These are phyloP conservation scores for Eristalis arbustorum DNA, from an alignment of 2,888 invertebrate genomes.

Conservation along the genomic window DNA sequence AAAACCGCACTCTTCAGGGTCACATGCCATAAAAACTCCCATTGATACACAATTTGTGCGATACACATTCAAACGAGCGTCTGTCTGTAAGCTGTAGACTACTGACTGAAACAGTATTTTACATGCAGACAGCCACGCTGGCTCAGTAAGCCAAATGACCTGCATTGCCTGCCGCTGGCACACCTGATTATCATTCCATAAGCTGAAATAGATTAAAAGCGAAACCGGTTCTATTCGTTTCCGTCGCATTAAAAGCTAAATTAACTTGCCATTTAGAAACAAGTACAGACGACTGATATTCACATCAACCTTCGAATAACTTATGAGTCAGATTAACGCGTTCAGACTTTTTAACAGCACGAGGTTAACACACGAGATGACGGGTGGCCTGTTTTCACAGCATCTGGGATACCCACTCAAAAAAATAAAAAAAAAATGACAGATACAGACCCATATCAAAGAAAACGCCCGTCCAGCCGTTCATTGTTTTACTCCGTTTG, in stretches of 20 bases:
- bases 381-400: neutral
- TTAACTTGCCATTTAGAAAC: constrained; percentile 37
- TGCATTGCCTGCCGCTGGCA: neutral
- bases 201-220: neutral
- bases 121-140: neutral
- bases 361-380: constrained; percentile 50
- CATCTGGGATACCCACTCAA: neutral
- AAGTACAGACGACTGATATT: constrained; percentile 8
- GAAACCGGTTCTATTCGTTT: constrained; percentile 50
- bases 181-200: neutral
- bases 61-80: neutral
- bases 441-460: neutral
- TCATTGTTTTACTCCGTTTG: neutral
- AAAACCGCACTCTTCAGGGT: constrained; percentile 6
- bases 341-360: constrained; percentile 22
- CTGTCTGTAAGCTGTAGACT: neutral
- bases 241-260: constrained; percentile 35
- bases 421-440: too few relatives aligned
- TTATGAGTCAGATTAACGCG: constrained; percentile 42
- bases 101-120: neutral
- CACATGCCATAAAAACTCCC: neutral
- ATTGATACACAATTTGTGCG: neutral
- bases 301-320: constrained; percentile 22
- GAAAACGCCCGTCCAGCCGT: neutral
- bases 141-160: neutral